Conservation (phyloP, 2,113 vertebrate species). For the Mus pahari region DNA sequence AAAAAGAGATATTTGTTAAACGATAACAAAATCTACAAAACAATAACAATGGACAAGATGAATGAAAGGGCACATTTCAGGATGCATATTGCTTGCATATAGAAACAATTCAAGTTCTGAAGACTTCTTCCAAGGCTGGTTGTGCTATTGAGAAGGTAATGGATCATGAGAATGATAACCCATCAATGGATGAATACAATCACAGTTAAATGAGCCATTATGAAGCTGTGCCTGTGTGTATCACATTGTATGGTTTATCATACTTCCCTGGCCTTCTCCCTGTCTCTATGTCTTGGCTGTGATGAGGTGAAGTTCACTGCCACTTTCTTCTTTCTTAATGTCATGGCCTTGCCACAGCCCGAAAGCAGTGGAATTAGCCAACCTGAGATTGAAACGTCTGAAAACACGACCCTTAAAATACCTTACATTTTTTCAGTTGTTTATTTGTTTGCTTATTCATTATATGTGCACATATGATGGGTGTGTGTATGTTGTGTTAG, state of each 20-base stretch:
- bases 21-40: too few species aligned
- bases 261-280: neutral
- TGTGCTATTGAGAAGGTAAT: neutral
- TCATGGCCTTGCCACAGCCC: neutral
- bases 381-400: neutral
- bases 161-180: neutral
- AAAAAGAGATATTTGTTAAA: neutral
- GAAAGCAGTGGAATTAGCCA: neutral
- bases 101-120: neutral
- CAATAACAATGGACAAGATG: neutral
- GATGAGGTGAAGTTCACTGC: neutral
- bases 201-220: neutral
- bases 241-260: neutral
- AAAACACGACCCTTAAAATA: neutral
- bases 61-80: neutral
- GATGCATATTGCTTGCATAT: neutral
- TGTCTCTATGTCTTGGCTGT: neutral
- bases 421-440: neutral
- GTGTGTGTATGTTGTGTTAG: neutral
- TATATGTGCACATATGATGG: neutral
- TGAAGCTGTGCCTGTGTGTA: neutral
- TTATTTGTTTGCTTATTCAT: neutral
- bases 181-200: neutral
- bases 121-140: neutral
- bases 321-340: neutral